Percentiles rank a stretch among this genome's conserved stretches.
phyloP scores from a whole-genome alignment of 2,888 invertebrate genomes.

The Meganola albula region DNA sequence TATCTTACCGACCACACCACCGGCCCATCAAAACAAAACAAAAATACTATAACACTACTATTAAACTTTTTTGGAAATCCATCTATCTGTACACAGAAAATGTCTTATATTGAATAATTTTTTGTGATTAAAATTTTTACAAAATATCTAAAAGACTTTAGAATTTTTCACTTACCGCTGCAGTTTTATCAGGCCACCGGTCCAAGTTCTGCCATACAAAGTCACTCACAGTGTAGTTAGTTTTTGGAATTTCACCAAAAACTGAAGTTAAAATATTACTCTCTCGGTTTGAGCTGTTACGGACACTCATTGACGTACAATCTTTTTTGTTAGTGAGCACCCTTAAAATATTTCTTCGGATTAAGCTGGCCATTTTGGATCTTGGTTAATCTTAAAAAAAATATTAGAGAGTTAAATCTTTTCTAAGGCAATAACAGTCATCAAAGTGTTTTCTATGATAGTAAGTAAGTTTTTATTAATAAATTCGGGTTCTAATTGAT shows the following conservation, averaged over 20 bases:
- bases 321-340: conserved; percentile 16
- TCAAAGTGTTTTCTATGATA: no score
- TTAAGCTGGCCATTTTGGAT: conserved; percentile 15
- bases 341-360: conserved; percentile 18
- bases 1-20: no score
- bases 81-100: no score
- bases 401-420: not conserved
- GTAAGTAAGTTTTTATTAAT: no score
- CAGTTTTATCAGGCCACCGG: conserved; percentile 82
- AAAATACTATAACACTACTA: no score
- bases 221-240: conserved; percentile 76
- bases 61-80: no score
- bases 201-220: conserved; percentile 80
- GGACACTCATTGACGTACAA: conserved; percentile 14
- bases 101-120: no score
- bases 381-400: conserved; percentile 4
- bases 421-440: not conserved
- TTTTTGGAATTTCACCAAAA: conserved; percentile 60
- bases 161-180: conserved; percentile 73
- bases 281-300: conserved; percentile 34
- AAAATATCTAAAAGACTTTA: no score
- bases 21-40: no score
- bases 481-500: no score
- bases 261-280: conserved; percentile 64
- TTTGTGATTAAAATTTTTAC: no score